Evolutionary conservation across 1,140 invertebrate species (phyloP).

Genomic region (Tachypleus tridentatus): DNA sequence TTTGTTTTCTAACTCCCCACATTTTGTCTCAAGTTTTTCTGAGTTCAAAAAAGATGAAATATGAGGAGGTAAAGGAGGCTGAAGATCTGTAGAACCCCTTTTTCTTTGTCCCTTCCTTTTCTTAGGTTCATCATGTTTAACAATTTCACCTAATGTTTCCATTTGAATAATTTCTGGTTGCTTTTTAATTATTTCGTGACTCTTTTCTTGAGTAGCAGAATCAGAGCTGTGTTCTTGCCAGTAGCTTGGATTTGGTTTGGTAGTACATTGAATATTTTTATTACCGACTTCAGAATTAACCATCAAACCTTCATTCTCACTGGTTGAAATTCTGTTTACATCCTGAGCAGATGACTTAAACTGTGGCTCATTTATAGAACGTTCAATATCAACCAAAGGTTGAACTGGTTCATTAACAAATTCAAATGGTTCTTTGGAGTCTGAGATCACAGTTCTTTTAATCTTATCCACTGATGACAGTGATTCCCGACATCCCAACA

Average conservation of each 20-base stretch:
- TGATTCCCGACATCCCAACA: conserved; percentile 2
- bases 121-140: conserved; percentile 9
- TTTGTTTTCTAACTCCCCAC: conserved; percentile 12
- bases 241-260: no score
- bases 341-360: no score
- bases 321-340: no score
- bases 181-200: background rate
- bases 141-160: background rate
- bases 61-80: background rate
- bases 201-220: background rate
- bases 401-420: background rate
- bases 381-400: no score
- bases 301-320: no score
- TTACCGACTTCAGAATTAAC: no score
- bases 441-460: conserved; percentile 12
- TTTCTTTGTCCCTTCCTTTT: conserved; percentile 22
- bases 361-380: no score
- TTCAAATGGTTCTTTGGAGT: conserved; percentile 5
- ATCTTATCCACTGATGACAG: conserved; percentile 12
- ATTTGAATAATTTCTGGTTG: background rate
- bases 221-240: no score
- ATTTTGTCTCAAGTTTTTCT: conserved; percentile 14
- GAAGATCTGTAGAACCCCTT: conserved; percentile 18
- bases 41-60: background rate
- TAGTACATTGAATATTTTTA: no score